Conservation (phyloP, 2,888 invertebrate genomes). For the Tyria jacobaeae region DNA sequence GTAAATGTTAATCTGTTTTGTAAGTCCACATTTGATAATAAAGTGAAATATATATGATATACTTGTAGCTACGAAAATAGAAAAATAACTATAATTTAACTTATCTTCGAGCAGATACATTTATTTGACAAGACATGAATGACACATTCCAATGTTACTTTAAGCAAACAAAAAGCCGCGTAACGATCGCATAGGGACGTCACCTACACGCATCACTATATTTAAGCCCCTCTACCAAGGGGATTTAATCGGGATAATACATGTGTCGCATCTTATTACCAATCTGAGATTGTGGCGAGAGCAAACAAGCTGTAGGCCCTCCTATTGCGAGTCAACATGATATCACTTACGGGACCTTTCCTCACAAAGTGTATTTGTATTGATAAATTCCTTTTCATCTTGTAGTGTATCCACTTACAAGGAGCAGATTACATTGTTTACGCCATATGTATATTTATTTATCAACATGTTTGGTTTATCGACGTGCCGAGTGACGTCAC, state of each 20-base stretch:
- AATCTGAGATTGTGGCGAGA: conserved; percentile 81
- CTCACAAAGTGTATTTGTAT: conserved; percentile 75
- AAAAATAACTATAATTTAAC: not conserved
- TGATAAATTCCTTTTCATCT: conserved; percentile 73
- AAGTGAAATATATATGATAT: too few species aligned
- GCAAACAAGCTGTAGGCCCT: conserved; percentile 78
- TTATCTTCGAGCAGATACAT: not conserved
- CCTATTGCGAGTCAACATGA: conserved; percentile 76
- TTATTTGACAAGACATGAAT: conserved; percentile 10
- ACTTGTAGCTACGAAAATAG: too few species aligned
- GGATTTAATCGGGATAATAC: conserved; percentile 84
- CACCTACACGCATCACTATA: conserved; percentile 74
- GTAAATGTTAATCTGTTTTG: too few species aligned
- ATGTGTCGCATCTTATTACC: conserved; percentile 85
- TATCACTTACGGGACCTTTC: conserved; percentile 79
- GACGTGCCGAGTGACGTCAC: conserved; percentile 13
- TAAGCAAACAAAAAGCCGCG: conserved; percentile 41
- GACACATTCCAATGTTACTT: conserved; percentile 24
- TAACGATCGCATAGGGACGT: conserved; percentile 48
- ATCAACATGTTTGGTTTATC: conserved; percentile 14
- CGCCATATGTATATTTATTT: conserved; percentile 24
- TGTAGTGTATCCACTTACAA: conserved; percentile 62
- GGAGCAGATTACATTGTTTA: conserved; percentile 48
- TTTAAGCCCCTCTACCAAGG: conserved; percentile 75
- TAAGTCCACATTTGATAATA: too few species aligned